Evolutionary conservation across 2,888 invertebrate species (phyloP), one percentile per base, ranked within the genome.

Genomic region (Macrophya annulata): DNA sequence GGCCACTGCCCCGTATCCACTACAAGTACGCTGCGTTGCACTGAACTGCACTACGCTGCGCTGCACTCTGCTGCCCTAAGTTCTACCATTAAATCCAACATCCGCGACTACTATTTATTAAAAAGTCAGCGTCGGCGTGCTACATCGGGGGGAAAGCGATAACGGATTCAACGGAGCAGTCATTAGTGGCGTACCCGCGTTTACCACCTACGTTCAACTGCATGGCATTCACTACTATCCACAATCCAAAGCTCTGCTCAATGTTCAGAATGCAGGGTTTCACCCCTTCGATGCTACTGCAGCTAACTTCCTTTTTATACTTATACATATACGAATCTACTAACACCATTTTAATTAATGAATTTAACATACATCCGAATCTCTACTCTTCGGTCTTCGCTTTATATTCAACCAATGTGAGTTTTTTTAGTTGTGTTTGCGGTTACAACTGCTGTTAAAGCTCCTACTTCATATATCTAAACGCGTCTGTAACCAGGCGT

Each of bases 141-240:
- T 91, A 92, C 92, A 90, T 93, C 91, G 91, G 91, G 91, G 91
- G 93, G 93, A 93, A 93, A 93, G 92, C 91, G 93, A 93, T 93
- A 93, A 93, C 92, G 90, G 31, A 31, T 31, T 88, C 86, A 85
- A 88, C 88, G 88, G 90, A 88, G 87, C 90, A 89, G 91, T 91
- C 92, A 91, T 93, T 93, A 93, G 83, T 51, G 37, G 31, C 17
- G 25, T 21, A 40, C 59, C 65, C 59, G 65, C 68, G 68, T 43
- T 45, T 71, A 62, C 81, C 81, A 37, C 25, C 77, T 77, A 55
- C 77, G 31, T 77, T 31, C 55, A 31, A 15, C 51, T 48, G 76
- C 37, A 55, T 17, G 9, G 17, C 9, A 12, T 65, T 31, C 65
- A 15, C 68, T 31, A 37, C 37, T 37, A 15, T 68, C 37, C 37